A percentile compares a stretch with the other conserved stretches of the same genome.
Conservation (phyloP, 2,113 vertebrate genomes). For the Oncorhynchus kisutch region DNA sequence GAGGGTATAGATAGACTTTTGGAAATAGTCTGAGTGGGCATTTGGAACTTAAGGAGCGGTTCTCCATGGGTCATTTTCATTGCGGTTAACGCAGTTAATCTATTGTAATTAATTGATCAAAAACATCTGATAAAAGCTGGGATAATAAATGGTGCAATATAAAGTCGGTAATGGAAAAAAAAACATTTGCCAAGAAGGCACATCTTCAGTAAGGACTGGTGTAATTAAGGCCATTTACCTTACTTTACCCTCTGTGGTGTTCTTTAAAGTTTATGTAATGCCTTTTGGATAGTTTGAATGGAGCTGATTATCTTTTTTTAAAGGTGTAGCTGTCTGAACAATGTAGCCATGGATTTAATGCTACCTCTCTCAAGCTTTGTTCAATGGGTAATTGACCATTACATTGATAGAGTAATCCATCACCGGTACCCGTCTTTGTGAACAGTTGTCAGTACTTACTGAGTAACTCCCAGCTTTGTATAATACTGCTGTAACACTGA, state of each 20-base stretch:
- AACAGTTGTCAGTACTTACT: conserved; percentile 10
- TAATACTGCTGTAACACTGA: background rate
- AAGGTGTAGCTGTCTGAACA: conserved; percentile 21
- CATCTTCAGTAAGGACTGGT: background rate
- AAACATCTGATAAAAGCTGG: background rate
- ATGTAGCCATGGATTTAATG: conserved; percentile 5
- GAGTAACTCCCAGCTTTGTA: too few relatives aligned
- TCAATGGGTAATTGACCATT: conserved; percentile 33
- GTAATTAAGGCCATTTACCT: background rate
- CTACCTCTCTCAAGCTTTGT: conserved; percentile 15
- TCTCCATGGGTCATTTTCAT: background rate
- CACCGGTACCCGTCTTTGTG: conserved; percentile 31
- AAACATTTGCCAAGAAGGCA: background rate
- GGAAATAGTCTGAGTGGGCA: background rate
- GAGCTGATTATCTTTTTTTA: conserved; percentile 28
- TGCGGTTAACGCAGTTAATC: background rate
- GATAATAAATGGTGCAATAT: background rate
- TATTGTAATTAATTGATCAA: conserved; percentile 3
- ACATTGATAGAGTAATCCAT: conserved; percentile 26
- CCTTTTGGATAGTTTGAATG: conserved; percentile 25
- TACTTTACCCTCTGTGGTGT: background rate
- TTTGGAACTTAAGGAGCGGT: background rate
- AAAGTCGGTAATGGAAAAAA: background rate
- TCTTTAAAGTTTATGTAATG: background rate
- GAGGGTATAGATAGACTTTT: background rate